Conservation (phyloP, 2,888 invertebrate species). For the Polia nebulosa region DNA sequence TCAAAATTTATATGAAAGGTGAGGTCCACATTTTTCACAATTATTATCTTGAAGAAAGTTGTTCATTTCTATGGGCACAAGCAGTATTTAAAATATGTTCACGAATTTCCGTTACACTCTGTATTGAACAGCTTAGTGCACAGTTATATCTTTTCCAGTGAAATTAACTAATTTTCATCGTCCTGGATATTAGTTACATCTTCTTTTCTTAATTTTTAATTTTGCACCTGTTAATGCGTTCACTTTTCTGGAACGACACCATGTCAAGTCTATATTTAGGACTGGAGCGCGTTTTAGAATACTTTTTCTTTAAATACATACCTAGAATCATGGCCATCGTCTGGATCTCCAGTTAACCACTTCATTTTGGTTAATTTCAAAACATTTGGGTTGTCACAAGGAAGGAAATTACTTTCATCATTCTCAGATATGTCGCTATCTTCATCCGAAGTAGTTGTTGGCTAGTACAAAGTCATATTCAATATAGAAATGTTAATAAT, state of each 20-base stretch:
- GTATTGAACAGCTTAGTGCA: conserved; percentile 15
- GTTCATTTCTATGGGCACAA: no score
- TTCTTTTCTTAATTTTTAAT: conserved; percentile 67
- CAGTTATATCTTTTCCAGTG: neutral
- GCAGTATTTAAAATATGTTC: no score
- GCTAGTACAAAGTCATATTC: conserved; percentile 63
- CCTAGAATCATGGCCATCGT: conserved; percentile 81
- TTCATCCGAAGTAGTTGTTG: conserved; percentile 66
- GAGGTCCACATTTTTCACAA: no score
- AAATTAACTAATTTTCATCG: conserved; percentile 46
- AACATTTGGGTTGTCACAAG: conserved; percentile 76
- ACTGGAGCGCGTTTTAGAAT: conserved; percentile 4
- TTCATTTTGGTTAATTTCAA: conserved; percentile 85
- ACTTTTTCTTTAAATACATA: conserved; percentile 61
- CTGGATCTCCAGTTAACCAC: conserved; percentile 83
- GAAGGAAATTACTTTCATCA: conserved; percentile 56
- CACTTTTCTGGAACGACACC: conserved; percentile 83
- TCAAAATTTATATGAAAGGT: no score
- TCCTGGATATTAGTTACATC: conserved; percentile 49
- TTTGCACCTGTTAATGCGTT: conserved; percentile 86
- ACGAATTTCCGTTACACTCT: no score
- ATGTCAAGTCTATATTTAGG: conserved; percentile 68
- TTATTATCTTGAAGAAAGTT: no score
- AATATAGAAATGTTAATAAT: conserved; percentile 42
- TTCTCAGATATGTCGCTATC: conserved; percentile 69